These are phyloP conservation scores for Tethea ocularis DNA, from an alignment of 2,888 invertebrate species.

Conservation along the genomic window DNA sequence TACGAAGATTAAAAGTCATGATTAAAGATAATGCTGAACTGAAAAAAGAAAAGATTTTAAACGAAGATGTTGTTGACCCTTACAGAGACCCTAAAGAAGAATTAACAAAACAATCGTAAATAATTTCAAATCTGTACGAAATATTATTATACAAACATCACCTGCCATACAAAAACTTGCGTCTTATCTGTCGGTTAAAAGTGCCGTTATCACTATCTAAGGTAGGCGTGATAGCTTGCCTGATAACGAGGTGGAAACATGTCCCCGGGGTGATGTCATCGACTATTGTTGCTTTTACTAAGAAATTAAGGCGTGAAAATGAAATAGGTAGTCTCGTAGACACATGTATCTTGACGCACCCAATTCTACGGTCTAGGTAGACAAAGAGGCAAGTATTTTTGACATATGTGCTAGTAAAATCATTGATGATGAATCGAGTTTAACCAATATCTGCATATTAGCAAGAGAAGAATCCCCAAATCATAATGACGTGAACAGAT, in stretches of 20 bases:
- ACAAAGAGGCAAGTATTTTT: not conserved
- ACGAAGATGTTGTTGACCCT: too few species aligned
- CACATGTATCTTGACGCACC: not conserved
- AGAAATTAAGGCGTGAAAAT: not conserved
- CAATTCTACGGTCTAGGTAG: not conserved
- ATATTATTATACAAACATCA: not conserved
- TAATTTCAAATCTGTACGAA: too few species aligned
- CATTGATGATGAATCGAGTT: too few species aligned
- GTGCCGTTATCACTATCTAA: slow-evolving; percentile 12
- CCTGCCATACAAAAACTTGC: slow-evolving; percentile 6
- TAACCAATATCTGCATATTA: not conserved
- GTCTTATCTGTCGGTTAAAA: slow-evolving; percentile 8
- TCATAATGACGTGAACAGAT: not conserved
- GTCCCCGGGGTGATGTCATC: slow-evolving; percentile 5
- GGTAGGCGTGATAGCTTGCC: slow-evolving; percentile 7
- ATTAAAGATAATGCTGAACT: too few species aligned
- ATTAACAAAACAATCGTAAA: too few species aligned
- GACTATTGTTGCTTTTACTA: slow-evolving; percentile 7
- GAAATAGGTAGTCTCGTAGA: not conserved
- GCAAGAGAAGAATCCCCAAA: not conserved
- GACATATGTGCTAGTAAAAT: too few species aligned
- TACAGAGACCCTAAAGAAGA: too few species aligned
- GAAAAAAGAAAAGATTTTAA: too few species aligned
- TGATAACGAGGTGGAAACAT: slow-evolving; percentile 10
- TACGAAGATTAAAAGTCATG: too few species aligned